Percentiles rank a stretch among this genome's conserved stretches.
Conservation (phyloP, 2,113 vertebrate species). For the Grus americana region DNA sequence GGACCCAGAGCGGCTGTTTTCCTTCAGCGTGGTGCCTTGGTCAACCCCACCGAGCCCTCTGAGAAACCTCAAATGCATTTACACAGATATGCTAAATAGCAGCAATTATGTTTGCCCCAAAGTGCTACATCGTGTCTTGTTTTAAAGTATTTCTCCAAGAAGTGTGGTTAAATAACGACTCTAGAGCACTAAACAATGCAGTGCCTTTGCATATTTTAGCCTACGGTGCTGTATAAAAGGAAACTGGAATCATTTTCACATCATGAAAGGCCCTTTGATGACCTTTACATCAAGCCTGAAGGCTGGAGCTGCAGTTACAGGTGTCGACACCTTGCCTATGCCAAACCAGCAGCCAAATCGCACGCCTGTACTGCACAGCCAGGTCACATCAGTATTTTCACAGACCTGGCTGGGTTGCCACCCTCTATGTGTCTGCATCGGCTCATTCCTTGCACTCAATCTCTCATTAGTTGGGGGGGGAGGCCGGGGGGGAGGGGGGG, state of each 20-base stretch:
- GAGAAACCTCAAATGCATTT: neutral
- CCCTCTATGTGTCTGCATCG: fast-evolving
- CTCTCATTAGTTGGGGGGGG: neutral
- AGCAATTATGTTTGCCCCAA: neutral
- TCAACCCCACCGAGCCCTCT: fast-evolving
- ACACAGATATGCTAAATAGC: neutral
- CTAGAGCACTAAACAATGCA: neutral
- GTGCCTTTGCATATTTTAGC: neutral
- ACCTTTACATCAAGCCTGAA: neutral
- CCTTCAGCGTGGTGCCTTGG: neutral
- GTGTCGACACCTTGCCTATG: neutral
- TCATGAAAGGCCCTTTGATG: neutral
- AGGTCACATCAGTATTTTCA: neutral
- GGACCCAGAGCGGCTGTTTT: fast-evolving
- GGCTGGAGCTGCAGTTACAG: neutral
- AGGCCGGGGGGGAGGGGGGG: fast-evolving
- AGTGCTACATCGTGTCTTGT: neutral
- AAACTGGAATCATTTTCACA: neutral
- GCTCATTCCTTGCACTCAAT: neutral
- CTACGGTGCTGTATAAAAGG: neutral
- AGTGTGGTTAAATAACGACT: neutral
- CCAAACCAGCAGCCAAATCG: neutral
- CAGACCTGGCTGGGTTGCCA: neutral
- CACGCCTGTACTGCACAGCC: fast-evolving
- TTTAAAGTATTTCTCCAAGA: neutral